Conservation (phyloP, 92 coral and sea anemone genomes). For the Nematostella vectensis region DNA sequence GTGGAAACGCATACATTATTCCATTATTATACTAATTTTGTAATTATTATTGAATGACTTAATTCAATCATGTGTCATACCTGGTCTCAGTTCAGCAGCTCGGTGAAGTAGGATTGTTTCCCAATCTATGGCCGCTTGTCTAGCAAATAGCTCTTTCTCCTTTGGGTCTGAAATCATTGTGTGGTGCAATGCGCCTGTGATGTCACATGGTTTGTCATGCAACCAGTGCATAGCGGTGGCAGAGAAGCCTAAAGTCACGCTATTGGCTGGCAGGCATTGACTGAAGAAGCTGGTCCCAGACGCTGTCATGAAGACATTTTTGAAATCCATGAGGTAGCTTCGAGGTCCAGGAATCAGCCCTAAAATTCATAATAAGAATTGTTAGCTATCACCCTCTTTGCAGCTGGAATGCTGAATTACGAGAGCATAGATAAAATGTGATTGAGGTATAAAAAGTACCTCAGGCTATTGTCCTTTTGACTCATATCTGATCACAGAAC, state of each 20-base stretch:
- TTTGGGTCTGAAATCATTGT: slow-evolving; percentile 62
- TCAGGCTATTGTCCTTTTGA: too few relatives aligned
- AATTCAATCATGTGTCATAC: too few relatives aligned
- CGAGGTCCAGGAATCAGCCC: slow-evolving; percentile 71
- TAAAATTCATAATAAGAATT: slow-evolving; percentile 4
- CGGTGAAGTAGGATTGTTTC: slow-evolving; percentile 47
- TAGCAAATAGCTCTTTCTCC: slow-evolving; percentile 36
- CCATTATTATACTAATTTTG: too few relatives aligned
- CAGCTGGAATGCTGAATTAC: too few relatives aligned
- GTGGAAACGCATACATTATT: too few relatives aligned
- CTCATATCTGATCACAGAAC: neutral
- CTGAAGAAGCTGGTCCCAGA: slow-evolving; percentile 67
- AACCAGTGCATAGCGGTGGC: slow-evolving; percentile 79
- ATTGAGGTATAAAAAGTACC: too few relatives aligned
- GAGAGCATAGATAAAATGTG: too few relatives aligned
- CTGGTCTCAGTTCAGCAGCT: slow-evolving; percentile 56
- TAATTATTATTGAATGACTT: too few relatives aligned
- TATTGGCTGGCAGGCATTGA: slow-evolving; percentile 53
- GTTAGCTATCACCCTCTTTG: too few relatives aligned
- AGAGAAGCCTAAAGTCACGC: slow-evolving; percentile 45
- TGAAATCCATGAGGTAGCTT: slow-evolving; percentile 42
- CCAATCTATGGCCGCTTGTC: slow-evolving; percentile 76
- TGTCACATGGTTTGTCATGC: slow-evolving; percentile 60
- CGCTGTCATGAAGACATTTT: slow-evolving; percentile 53
- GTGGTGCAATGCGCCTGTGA: slow-evolving; percentile 67